Conservation (phyloP, 2,888 invertebrate genomes). For the Disparrhopalites patrizii region DNA sequence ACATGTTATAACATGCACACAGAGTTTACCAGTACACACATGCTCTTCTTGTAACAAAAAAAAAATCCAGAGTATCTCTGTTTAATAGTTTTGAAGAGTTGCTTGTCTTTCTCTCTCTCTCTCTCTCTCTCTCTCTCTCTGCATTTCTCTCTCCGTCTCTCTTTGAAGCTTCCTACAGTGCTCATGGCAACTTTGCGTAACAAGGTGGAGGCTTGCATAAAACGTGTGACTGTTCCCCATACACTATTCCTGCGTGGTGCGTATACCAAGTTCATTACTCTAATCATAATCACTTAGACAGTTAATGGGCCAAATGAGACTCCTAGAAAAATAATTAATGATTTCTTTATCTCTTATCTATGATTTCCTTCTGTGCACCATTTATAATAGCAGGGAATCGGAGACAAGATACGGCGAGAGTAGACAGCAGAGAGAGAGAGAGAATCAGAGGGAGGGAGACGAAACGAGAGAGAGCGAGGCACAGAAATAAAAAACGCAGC, state of each 20-base stretch:
- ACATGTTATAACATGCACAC: neutral
- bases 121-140: too few species aligned
- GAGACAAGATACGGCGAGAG: too few species aligned
- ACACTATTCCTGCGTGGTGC: neutral
- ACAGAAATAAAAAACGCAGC: too few species aligned
- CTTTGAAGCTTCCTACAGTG: too few species aligned
- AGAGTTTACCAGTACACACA: neutral
- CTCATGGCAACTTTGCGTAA: too few species aligned
- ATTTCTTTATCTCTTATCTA: constrained; percentile 27
- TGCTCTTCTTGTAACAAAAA: too few species aligned
- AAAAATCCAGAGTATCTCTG: neutral
- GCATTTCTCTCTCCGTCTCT: too few species aligned
- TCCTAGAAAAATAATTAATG: constrained; percentile 25
- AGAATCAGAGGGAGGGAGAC: too few species aligned
- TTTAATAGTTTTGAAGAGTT: neutral
- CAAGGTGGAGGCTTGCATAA: constrained; percentile 1
- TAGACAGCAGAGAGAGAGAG: too few species aligned
- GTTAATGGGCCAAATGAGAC: constrained; percentile 24
- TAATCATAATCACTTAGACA: constrained; percentile 24
- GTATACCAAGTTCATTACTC: constrained; percentile 5
- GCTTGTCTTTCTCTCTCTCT: neutral
- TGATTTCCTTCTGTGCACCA: constrained; percentile 19
- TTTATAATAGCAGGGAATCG: neutral
- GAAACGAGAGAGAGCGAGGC: too few species aligned
- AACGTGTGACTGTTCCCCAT: constrained; percentile 2